Evolutionary conservation across 2,797 vertebrate genomes (phyloP), one percentile per base, ranked within the genome.

Genomic region (Gallirallus australis): DNA sequence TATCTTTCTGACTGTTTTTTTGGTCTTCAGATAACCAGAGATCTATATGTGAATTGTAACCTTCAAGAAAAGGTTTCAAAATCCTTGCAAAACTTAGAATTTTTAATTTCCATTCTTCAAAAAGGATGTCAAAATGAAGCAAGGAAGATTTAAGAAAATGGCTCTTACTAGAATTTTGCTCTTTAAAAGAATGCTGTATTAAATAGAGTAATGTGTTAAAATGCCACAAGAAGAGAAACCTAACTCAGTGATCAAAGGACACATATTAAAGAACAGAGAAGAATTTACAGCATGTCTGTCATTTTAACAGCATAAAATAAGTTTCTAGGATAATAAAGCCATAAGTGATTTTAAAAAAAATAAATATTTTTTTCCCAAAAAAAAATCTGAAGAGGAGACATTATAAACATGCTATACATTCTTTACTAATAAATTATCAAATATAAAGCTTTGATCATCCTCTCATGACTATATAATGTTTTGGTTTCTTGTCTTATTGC

Each of bases 341-440:
- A 70, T 59, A 63, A 53, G 10, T 17, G 25, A 69, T 77, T 82
- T 30, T 57, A 7, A 28, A 50, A 24, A 37, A 37, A 37, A 37
- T 37, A 37, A 37, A 27, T 31, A 3, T 2, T 50, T 53, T 31
- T 39, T 2, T 0, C 6, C 12, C n/a, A 28, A 6, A 6, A 45
- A 45, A 19, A 4, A 30, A 57, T 54, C 54, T 61, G 75, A 37
- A 68, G 60, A 69, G 13, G 23, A 35, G 27, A 66, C 11, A 61
- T 64, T 56, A 53, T 45, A 71, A 87, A 40, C 15, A 69, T 37
- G 7, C 4, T 45, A 23, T 28, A 25, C 7, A 76, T 59, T 33
- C 42, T 45, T 45, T 73, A 52, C 23, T 61, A 79, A 69, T n/a
- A 7, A 57, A 54, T 76, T 17, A 37, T 61, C 42, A 52, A 5